Evolutionary conservation across 1,140 invertebrate species (phyloP).

Genomic region (Sipha flava): DNA sequence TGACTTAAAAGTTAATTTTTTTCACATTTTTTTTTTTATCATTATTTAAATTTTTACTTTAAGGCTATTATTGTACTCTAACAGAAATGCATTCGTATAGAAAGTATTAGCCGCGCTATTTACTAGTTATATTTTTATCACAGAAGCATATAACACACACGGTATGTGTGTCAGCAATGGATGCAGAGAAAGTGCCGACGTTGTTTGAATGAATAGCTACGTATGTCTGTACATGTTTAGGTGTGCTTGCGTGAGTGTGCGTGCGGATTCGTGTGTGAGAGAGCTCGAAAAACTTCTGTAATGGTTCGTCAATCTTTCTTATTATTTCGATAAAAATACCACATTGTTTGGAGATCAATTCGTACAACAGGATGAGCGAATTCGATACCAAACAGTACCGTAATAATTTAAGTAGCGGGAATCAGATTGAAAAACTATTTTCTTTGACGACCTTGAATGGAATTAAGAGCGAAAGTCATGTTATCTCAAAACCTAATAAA

Average conservation of each 20-base stretch:
- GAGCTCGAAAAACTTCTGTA: neutral
- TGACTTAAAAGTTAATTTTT: neutral
- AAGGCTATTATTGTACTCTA: neutral
- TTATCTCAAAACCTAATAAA: neutral
- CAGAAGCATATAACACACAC: slow-evolving; percentile 24
- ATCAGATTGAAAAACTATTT: neutral
- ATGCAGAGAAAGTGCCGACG: slow-evolving; percentile 22
- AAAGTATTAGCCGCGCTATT: neutral
- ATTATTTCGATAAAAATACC: neutral
- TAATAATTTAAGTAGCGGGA: neutral
- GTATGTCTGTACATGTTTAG: neutral
- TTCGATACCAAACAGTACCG: neutral
- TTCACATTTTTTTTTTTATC: slow-evolving; percentile 5
- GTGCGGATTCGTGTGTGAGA: neutral
- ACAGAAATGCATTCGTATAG: neutral
- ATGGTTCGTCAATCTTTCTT: neutral
- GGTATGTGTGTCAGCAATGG: slow-evolving; percentile 22
- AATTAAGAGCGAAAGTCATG: slow-evolving; percentile 8
- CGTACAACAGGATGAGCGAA: neutral
- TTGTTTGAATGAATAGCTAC: neutral
- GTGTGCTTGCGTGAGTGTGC: neutral
- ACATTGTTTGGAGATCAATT: neutral
- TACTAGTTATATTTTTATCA: neutral
- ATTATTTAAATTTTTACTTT: neutral
- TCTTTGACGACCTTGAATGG: neutral